phyloP scores from a whole-genome alignment of 1,140 invertebrate species.

The Oreohelix idahoensis region DNA sequence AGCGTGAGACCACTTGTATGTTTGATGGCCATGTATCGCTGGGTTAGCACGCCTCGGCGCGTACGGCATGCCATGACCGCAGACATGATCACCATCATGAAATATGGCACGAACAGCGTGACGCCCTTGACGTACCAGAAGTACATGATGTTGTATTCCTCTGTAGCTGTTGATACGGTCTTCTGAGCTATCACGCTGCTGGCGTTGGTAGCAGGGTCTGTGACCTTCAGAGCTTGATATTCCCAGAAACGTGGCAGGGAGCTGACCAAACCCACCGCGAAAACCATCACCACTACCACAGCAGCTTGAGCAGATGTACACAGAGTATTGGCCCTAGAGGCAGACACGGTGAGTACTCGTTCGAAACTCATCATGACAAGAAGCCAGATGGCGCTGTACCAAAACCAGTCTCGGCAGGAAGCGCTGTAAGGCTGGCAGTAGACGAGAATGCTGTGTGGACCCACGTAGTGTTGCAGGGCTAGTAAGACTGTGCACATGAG shows the following conservation, averaged over 20 bases:
- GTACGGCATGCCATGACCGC: slow-evolving; percentile 54
- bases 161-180: slow-evolving; percentile 53
- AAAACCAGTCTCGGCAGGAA: slow-evolving; percentile 65
- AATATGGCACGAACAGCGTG: slow-evolving; percentile 63
- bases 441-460: slow-evolving; percentile 52
- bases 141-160: slow-evolving; percentile 65
- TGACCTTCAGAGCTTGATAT: slow-evolving; percentile 50
- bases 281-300: slow-evolving; percentile 62
- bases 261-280: slow-evolving; percentile 64
- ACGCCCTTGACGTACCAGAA: slow-evolving; percentile 69
- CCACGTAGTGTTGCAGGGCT: slow-evolving; percentile 61
- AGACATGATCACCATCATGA: slow-evolving; percentile 56
- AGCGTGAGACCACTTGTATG: slow-evolving; percentile 59
- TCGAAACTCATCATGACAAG: slow-evolving; percentile 66
- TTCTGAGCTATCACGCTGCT: slow-evolving; percentile 53
- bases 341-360: slow-evolving; percentile 59
- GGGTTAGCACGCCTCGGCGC: slow-evolving; percentile 48
- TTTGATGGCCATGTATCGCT: slow-evolving; percentile 56
- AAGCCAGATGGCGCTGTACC: slow-evolving; percentile 67
- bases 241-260: slow-evolving; percentile 69
- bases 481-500: slow-evolving; percentile 52
- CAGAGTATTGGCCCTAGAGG: slow-evolving; percentile 53
- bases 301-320: slow-evolving; percentile 62
- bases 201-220: slow-evolving; percentile 48
- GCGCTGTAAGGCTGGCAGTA: slow-evolving; percentile 58